phyloP scores from a whole-genome alignment of 2,113 vertebrate species.

The Cichladusa arquata region DNA sequence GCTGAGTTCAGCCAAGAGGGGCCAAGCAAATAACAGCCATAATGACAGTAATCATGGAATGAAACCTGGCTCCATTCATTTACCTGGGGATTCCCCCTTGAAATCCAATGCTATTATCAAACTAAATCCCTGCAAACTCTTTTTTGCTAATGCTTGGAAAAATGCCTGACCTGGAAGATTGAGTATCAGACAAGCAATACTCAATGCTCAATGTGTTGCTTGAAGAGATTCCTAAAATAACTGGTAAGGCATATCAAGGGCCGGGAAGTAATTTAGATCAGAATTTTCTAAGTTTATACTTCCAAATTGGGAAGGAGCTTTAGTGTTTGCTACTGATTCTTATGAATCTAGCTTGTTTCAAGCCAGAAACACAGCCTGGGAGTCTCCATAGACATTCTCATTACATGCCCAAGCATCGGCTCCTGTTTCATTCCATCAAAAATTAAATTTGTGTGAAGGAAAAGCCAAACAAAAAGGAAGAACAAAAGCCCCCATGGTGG shows the following conservation, averaged over 20 bases:
- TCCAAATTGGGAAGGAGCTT: not conserved
- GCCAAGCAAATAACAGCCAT: not conserved
- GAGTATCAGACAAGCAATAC: not conserved
- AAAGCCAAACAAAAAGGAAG: not conserved
- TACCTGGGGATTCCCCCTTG: not conserved
- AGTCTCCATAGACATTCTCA: not conserved
- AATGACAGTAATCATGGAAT: not conserved
- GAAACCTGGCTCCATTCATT: not conserved
- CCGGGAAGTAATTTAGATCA: not conserved
- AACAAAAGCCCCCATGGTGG: not conserved
- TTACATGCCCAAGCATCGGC: not conserved
- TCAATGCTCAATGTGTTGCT: fast-evolving
- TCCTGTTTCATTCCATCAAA: not conserved
- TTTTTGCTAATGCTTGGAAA: not conserved
- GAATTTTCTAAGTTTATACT: not conserved
- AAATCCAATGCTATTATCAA: not conserved
- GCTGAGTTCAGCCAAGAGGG: not conserved
- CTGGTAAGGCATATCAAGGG: not conserved
- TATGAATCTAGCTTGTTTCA: not conserved
- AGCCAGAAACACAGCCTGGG: not conserved
- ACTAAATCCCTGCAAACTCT: not conserved
- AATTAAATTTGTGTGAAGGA: not conserved
- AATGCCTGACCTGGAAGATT: not conserved
- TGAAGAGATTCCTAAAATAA: not conserved
- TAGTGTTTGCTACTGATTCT: not conserved